Percentiles rank a stretch among this genome's conserved stretches.
Conservation (phyloP, 2,113 vertebrate species). For the Callipepla squamata region DNA sequence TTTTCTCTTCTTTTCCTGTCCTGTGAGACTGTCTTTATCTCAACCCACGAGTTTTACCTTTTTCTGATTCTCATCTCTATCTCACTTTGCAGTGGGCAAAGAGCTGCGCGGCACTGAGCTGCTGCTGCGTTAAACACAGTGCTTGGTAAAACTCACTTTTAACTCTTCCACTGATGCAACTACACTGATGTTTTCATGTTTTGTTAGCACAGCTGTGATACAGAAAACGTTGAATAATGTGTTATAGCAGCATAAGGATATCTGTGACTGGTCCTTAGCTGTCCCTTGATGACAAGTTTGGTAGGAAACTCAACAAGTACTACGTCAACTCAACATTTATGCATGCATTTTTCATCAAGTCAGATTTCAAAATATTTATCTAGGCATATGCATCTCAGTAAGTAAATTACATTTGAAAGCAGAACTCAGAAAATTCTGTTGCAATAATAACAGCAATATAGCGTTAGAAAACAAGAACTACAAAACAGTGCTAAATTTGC, state of each 20-base stretch:
- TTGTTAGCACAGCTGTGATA: not conserved
- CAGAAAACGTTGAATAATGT: not conserved
- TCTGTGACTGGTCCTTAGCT: fast-evolving
- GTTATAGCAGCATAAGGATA: not conserved
- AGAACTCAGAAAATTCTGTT: not conserved
- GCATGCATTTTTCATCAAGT: not conserved
- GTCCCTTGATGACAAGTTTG: not conserved
- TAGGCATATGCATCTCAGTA: not conserved
- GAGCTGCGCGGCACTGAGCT: no score
- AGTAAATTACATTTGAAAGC: not conserved
- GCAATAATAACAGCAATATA: not conserved
- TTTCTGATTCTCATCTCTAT: no score
- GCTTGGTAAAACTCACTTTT: not conserved
- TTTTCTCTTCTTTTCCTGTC: no score
- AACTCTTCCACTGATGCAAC: not conserved
- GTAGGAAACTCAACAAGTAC: not conserved
- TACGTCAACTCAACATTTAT: not conserved
- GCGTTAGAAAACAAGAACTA: not conserved
- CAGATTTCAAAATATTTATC: not conserved
- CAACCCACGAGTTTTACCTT: no score
- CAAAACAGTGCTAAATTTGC: not conserved
- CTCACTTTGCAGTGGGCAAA: no score
- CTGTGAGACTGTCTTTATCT: no score
- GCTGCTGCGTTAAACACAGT: no score
- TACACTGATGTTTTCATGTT: not conserved